Evolutionary conservation across 2,797 vertebrate species (phyloP), one percentile per base, ranked within the genome.

Genomic region (Prunella strophiata): DNA sequence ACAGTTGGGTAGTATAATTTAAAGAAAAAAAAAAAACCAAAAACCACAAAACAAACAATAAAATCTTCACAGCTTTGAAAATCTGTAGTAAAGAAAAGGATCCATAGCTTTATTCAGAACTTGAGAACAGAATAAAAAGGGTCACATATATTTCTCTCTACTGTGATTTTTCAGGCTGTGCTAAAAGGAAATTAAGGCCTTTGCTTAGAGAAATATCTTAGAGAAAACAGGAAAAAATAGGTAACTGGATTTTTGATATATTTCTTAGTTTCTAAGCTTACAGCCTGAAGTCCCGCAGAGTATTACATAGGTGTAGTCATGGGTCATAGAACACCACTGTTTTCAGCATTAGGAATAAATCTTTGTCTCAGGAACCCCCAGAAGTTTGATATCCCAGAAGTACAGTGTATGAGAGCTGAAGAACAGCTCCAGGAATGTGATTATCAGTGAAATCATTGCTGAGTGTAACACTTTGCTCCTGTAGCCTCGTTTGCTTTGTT

Each of bases 31-130:
- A 42, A 74, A n/a, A 9, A 16, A 3, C 1, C 45, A 79, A 14
- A 70, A 40, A 51, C 11, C 16, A 50, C 11, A 21, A 57, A 82
- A 10, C 27, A 63, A 40, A 43, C 32, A 85, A 68, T 14, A 67
- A 87, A 71, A 71, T 67, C 52, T 68, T 79, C 19, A 34, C 34
- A 36, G 6, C 62, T 88, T 95, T 83, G 42, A 79, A 96, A 95
- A 82, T 82, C 36, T 71, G 34, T 67, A 73, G 57, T 67, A 54
- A 92, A 92, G 88, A 93, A 79, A 20, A 72, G 42, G 51, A 84
- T 85, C 47, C 61, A 38, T 71, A 88, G 67, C 42, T 94, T 94
- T 85, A 62, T 61, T 85, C 61, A 80, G 65, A 92, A 61, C 57
- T 74, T 68, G 55, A 96, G 77, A 77, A 77, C 52, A 71, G 68